These are phyloP conservation scores for Cyphomyrus plagiostoma DNA, from an alignment of 2,113 vertebrate genomes.

Conservation along the genomic window DNA sequence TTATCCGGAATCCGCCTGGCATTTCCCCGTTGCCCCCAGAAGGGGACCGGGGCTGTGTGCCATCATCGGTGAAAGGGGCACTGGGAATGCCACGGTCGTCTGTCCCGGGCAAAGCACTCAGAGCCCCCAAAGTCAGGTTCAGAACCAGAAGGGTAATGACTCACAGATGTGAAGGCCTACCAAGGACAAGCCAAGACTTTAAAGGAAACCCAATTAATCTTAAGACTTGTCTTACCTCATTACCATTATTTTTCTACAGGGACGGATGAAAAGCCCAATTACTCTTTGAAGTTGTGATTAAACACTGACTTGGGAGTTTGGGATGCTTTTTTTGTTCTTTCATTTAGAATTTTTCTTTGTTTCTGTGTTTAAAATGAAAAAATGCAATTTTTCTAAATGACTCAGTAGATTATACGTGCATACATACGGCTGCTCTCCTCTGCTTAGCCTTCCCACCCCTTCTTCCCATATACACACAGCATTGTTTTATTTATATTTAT, in stretches of 20 bases:
- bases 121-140: slow-evolving; percentile 31
- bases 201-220: slow-evolving; percentile 56
- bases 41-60: neutral
- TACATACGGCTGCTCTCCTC: neutral
- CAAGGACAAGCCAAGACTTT: slow-evolving; percentile 52
- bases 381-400: slow-evolving; percentile 20
- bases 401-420: slow-evolving; percentile 5
- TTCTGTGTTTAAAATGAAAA: slow-evolving; percentile 31
- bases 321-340: slow-evolving; percentile 38
- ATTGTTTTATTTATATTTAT: slow-evolving; percentile 13
- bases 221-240: slow-evolving; percentile 52
- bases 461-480: neutral
- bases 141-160: slow-evolving; percentile 44
- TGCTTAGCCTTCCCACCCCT: slow-evolving; percentile 3
- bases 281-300: slow-evolving; percentile 61
- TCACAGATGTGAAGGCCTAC: slow-evolving; percentile 50
- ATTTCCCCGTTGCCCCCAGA: neutral
- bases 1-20: neutral
- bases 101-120: slow-evolving; percentile 9
- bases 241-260: slow-evolving; percentile 53
- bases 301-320: slow-evolving; percentile 45
- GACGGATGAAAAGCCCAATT: slow-evolving; percentile 59
- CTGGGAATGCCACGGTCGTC: neutral
- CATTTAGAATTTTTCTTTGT: slow-evolving; percentile 23
- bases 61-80: neutral